Conservation (phyloP, 2,888 invertebrate species). For the Cephonodes hylas region DNA sequence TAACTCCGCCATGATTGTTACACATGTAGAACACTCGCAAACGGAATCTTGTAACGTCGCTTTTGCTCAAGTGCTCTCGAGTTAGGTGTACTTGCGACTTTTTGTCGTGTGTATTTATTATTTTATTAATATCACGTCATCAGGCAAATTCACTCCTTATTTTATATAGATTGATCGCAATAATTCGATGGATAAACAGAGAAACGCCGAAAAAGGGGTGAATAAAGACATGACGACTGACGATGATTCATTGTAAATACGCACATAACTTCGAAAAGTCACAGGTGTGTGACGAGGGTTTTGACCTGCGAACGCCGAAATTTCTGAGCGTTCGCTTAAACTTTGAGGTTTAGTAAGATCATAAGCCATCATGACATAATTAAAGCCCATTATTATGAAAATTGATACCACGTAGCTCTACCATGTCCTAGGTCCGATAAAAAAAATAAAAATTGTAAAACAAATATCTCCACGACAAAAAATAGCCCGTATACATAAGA, state of each 20-base stretch:
- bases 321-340: too few relatives aligned
- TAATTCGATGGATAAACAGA: not conserved
- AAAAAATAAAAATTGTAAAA: not conserved
- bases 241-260: too few relatives aligned
- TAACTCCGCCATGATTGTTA: constrained; percentile 7
- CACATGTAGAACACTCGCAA: not conserved
- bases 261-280: too few relatives aligned
- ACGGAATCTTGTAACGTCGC: constrained; percentile 1
- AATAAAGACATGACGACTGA: too few relatives aligned
- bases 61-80: constrained; percentile 4
- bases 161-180: not conserved
- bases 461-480: not conserved
- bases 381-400: not conserved
- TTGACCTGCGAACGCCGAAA: too few relatives aligned
- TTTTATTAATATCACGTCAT: too few relatives aligned
- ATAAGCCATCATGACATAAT: too few relatives aligned
- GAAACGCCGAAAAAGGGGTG: not conserved
- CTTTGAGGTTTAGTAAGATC: too few relatives aligned
- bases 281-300: too few relatives aligned
- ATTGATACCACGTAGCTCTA: too few relatives aligned
- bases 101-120: not conserved
- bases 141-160: too few relatives aligned
- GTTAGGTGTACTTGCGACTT: not conserved
- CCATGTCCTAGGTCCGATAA: too few relatives aligned
- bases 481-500: not conserved